phyloP scores from a whole-genome alignment of 1,140 invertebrate species.

The Vanessa atalanta region DNA sequence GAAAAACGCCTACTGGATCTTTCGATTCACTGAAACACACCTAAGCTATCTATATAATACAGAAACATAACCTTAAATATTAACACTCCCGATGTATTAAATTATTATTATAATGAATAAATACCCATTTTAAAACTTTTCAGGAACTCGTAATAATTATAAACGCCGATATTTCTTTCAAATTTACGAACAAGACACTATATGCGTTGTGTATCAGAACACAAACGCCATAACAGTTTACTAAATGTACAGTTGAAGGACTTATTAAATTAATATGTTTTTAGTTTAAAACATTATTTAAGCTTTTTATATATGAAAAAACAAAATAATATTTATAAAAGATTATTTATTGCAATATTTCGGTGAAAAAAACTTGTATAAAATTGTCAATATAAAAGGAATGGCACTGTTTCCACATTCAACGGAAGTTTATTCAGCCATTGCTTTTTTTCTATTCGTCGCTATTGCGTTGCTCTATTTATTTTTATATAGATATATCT shows the following conservation, averaged over 20 bases:
- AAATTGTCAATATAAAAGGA: conserved; percentile 30
- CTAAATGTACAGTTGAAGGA: conserved; percentile 48
- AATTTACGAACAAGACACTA: conserved; percentile 53
- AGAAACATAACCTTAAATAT: conserved; percentile 86
- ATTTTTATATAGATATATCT: conserved; percentile 7
- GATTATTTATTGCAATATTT: background rate
- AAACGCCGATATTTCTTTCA: conserved; percentile 28
- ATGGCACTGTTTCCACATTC: conserved; percentile 45
- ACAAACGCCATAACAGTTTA: conserved; percentile 81
- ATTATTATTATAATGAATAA: conserved; percentile 38
- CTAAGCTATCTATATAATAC: conserved; percentile 86
- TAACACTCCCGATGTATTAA: conserved; percentile 13
- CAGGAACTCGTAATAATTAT: conserved; percentile 1
- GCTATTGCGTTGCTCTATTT: conserved; percentile 24
- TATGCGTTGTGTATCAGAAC: conserved; percentile 78
- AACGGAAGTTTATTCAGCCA: conserved; percentile 54
- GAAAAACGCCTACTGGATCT: conserved; percentile 61
- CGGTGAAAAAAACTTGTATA: background rate
- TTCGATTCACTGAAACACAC: conserved; percentile 79
- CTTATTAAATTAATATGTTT: conserved; percentile 1
- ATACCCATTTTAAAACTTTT: conserved; percentile 34
- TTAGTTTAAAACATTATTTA: background rate
- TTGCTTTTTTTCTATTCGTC: conserved; percentile 27
- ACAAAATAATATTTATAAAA: background rate
- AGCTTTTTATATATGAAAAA: background rate